Evolutionary conservation across 2,797 vertebrate genomes (phyloP).

Genomic region (Amniataba percoides): DNA sequence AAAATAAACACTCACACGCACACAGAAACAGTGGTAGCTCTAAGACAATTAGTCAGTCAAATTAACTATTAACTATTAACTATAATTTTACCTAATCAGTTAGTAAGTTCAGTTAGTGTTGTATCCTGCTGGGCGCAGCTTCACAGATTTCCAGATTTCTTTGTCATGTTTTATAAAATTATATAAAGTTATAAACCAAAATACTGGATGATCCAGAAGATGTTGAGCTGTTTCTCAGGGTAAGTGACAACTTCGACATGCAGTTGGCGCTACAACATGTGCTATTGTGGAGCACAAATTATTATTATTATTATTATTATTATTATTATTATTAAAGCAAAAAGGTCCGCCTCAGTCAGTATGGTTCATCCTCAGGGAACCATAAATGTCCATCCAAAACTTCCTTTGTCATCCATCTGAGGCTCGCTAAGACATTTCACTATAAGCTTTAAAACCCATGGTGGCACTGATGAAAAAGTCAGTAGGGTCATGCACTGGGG

Average conservation of each 20-base stretch:
- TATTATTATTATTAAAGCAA: too few relatives aligned
- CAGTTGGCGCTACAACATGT: not conserved
- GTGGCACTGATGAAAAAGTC: not conserved
- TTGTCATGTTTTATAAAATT: not conserved
- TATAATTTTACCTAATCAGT: not conserved
- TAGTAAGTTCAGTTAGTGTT: not conserved
- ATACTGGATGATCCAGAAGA: not conserved
- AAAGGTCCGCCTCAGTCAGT: too few relatives aligned
- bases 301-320: too few relatives aligned
- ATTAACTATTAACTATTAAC: not conserved
- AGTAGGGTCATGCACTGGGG: not conserved
- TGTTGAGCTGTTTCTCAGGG: not conserved
- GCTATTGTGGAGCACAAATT: not conserved
- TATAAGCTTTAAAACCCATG: not conserved
- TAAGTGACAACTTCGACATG: not conserved
- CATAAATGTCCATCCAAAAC: not conserved
- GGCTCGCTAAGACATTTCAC: not conserved
- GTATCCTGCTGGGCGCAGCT: constrained; percentile 14
- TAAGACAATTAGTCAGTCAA: not conserved
- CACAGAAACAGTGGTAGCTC: not conserved
- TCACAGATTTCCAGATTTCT: not conserved
- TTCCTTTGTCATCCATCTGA: not conserved
- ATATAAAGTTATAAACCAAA: not conserved
- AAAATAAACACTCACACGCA: not conserved
- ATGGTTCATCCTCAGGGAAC: not conserved